Base-by-base conservation (phyloP, 2,888 invertebrate genomes). In the Oscheius sp. region DNA sequence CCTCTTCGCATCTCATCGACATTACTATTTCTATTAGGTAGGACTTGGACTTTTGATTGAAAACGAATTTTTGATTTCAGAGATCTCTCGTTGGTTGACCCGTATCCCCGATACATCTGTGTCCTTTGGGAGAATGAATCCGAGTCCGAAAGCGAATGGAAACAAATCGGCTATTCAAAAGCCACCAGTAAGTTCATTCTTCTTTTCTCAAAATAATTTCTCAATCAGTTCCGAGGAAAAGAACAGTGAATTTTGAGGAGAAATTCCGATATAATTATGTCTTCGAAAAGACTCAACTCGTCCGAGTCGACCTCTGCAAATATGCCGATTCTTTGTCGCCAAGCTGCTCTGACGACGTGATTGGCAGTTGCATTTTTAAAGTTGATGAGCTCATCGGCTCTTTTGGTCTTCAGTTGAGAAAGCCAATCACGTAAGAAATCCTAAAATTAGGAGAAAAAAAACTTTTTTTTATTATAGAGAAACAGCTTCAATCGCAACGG, bases 381-480 rank as follows among this genome's bases (percentile, higher is more conserved):
- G 63, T 69, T 27, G 80, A 80, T 46, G 80, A 80, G 46, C 73
- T 80, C 8, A 80, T 78, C 48, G 80, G 80, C 6, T 78, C 78
- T 8, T 80, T 80, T 55, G 80, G 80, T 34, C 64, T 80, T 15
- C 80, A 80, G 64, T 64, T 80, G 34, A 65, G 80, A 4, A 70
- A 70, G 34, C 58, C 57, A 2, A 52, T 76, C 15, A 23, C 42
- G 72, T 75, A 34, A 67, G 70, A 67, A 50, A 8, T 25, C 17
- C 25, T 23, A n/a, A n/a, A 1, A 23, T 48, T 12, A 20, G 23
- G 5, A 23, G 2, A 3, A 20, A 4, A 4, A 48, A 15, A 12
- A 17, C 23, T 12, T 33, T 64, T 67, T 42, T 70, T 70, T 34
- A n/a, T n/a, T n/a, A n/a, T n/a, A 70, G 71, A 27, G 65, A 70